Percentiles rank a stretch among this genome's conserved stretches.
Evolutionary conservation across 2,797 vertebrate species (phyloP).

Genomic region (Gobio occitaniae): DNA sequence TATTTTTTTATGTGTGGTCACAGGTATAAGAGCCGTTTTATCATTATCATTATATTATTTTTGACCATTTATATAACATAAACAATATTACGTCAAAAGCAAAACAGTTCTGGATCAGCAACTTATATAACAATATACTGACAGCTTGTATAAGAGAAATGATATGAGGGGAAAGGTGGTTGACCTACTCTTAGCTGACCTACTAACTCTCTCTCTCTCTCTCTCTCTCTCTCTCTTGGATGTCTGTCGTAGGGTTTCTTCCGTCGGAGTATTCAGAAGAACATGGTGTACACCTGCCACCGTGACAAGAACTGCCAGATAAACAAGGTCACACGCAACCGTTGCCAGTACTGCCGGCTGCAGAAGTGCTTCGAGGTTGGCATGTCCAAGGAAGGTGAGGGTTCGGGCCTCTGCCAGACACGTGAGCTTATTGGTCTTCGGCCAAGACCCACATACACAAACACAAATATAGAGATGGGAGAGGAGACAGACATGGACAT

Average conservation of each 20-base stretch:
- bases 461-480: constrained; percentile 30
- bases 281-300: constrained; percentile 93
- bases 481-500: constrained; percentile 5
- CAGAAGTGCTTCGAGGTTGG: constrained; percentile 92
- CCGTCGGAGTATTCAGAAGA: constrained; percentile 91
- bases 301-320: constrained; percentile 92
- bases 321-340: constrained; percentile 91
- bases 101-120: constrained; percentile 13
- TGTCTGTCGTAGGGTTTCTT: constrained; percentile 84
- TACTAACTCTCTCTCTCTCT: constrained; percentile 61
- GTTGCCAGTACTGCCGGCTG: constrained; percentile 90
- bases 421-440: constrained; percentile 20
- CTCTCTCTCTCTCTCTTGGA: constrained; percentile 65
- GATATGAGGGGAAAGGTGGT: constrained; percentile 6
- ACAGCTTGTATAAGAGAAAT: constrained; percentile 15
- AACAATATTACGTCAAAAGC: not conserved
- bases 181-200: constrained; percentile 42
- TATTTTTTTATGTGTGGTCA: not conserved
- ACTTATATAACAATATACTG: not conserved
- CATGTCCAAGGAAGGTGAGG: constrained; percentile 92
- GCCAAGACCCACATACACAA: constrained; percentile 44
- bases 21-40: not conserved
- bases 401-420: constrained; percentile 40
- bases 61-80: constrained; percentile 1
- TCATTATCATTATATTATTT: not conserved